phyloP scores from a whole-genome alignment of 2,113 vertebrate species.

The Vidua macroura region DNA sequence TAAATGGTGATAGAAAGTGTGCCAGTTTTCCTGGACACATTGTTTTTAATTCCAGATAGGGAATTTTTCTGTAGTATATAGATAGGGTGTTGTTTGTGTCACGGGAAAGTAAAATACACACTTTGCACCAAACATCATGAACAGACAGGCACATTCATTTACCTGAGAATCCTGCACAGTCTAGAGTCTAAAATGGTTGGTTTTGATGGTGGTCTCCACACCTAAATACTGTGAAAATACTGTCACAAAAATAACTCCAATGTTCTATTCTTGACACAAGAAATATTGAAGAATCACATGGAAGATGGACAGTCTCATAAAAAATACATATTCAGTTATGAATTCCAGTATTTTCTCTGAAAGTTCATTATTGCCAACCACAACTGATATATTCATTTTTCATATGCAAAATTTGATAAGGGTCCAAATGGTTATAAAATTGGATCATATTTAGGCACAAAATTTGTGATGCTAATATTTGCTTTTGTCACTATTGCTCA shows the following conservation, averaged over 20 bases:
- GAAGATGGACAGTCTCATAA: not conserved
- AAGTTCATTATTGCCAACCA: not conserved
- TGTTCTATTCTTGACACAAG: not conserved
- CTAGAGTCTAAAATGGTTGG: not conserved
- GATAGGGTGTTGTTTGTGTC: rapidly evolving
- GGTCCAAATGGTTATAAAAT: not conserved
- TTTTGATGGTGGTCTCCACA: not conserved
- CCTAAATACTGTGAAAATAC: not conserved
- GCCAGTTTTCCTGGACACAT: not conserved
- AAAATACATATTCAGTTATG: not conserved
- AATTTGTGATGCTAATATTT: not conserved
- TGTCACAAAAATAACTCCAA: not conserved
- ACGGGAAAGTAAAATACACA: not conserved
- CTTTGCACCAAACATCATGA: not conserved
- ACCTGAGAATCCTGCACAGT: not conserved
- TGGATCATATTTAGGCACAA: not conserved
- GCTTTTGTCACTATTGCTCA: not conserved
- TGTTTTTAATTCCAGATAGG: not conserved
- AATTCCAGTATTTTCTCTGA: not conserved
- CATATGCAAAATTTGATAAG: not conserved
- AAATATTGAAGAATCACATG: not conserved
- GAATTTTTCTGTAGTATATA: not conserved
- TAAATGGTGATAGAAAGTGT: not conserved
- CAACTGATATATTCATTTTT: not conserved
- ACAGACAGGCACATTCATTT: not conserved